phyloP scores from a whole-genome alignment of 2,797 vertebrate genomes.

The Eulemur mongoz region DNA sequence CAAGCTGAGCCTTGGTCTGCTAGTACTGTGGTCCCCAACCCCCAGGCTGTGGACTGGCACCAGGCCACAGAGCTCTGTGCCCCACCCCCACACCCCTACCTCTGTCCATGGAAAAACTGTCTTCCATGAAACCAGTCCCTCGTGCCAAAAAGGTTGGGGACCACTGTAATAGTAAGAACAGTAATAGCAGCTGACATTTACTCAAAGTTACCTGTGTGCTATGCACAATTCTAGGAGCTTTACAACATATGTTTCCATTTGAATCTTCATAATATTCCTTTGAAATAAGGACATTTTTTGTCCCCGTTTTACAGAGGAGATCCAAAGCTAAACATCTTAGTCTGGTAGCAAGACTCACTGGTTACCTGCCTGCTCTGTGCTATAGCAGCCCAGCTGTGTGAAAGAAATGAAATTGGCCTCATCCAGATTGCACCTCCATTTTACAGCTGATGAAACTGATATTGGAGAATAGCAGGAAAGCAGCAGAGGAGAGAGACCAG shows the following conservation, averaged over 20 bases:
- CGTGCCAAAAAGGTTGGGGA: no score
- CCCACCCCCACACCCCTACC: no score
- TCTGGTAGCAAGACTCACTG: not conserved
- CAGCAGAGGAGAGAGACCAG: not conserved
- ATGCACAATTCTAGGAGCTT: not conserved
- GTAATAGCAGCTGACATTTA: not conserved
- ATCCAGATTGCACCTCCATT: not conserved
- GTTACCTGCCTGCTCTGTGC: not conserved
- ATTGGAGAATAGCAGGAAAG: not conserved
- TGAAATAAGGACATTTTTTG: slow-evolving; percentile 17
- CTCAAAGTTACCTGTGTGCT: not conserved
- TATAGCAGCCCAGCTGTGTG: not conserved
- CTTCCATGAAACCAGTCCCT: no score
- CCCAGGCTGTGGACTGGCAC: no score
- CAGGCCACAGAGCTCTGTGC: no score
- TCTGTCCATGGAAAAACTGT: no score
- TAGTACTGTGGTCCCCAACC: no score
- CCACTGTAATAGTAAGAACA: not conserved
- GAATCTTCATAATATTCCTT: slow-evolving; percentile 32
- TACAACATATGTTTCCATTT: not conserved
- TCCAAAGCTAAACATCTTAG: not conserved
- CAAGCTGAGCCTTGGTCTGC: not conserved
- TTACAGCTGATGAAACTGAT: slow-evolving; percentile 10
- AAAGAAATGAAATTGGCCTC: not conserved
- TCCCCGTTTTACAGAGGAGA: not conserved